phyloP scores from a whole-genome alignment of 2,113 vertebrate genomes.

The Lampris megalopsis region DNA sequence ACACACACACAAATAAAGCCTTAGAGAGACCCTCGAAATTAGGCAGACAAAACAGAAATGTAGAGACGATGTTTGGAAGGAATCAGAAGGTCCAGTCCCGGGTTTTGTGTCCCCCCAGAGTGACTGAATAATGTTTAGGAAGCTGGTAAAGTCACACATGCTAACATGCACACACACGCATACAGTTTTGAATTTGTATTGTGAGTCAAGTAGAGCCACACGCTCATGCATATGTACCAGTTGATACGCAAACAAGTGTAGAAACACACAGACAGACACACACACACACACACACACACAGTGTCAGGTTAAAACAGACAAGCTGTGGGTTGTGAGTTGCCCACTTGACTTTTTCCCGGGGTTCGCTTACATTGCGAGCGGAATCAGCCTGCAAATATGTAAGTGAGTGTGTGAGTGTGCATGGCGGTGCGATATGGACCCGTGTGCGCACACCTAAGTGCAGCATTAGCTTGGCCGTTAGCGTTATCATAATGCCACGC shows the following conservation, averaged over 20 bases:
- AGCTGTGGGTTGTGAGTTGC: constrained; percentile 19
- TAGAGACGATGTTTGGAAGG: no score
- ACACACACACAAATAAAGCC: no score
- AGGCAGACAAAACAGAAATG: no score
- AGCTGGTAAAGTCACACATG: no score
- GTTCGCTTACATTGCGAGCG: constrained; percentile 28
- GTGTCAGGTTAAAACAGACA: constrained; percentile 15
- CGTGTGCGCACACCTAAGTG: constrained; percentile 54
- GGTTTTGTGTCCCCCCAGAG: no score
- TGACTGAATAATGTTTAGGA: no score
- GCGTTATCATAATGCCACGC: constrained; percentile 83
- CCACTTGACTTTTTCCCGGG: constrained; percentile 24
- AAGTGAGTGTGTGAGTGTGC: constrained; percentile 4
- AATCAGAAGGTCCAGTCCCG: no score
- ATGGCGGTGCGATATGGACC: not conserved
- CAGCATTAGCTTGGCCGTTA: constrained; percentile 68
- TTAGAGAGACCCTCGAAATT: no score
- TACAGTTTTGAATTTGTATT: not conserved
- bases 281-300: constrained; percentile 7
- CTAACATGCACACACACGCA: not conserved
- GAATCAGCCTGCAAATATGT: constrained; percentile 26
- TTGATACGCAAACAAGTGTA: no score
- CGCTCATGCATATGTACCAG: no score
- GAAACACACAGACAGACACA: not conserved
- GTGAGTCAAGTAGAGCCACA: no score